phyloP scores from a whole-genome alignment of 2,797 vertebrate species.

The Coluber constrictor region DNA sequence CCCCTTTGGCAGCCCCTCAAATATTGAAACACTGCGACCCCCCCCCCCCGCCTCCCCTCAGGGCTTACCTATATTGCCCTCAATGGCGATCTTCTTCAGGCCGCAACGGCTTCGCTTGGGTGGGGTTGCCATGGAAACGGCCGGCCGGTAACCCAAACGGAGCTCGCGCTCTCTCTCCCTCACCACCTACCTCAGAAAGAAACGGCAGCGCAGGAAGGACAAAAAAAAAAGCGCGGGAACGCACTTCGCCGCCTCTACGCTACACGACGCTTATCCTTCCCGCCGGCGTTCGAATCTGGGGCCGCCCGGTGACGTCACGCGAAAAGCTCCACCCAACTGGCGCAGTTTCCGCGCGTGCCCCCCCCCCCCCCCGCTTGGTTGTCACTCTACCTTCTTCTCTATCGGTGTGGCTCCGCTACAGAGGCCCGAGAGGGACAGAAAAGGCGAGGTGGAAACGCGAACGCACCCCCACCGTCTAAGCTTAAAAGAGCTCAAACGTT shows the following conservation, averaged over 20 bases:
- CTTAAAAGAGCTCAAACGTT: not conserved
- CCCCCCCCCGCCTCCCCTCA: no score
- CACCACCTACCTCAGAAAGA: not conserved
- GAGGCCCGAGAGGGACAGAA: not conserved
- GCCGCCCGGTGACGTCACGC: not conserved
- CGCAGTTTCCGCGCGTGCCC: not conserved
- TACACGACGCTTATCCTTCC: no score
- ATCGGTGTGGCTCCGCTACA: not conserved
- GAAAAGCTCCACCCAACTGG: not conserved
- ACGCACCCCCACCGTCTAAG: accelerated
- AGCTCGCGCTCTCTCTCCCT: no score
- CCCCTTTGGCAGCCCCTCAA: no score
- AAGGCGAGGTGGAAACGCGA: accelerated
- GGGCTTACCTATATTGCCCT: constrained; percentile 90
- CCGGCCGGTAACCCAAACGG: accelerated
- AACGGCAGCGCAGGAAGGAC: not conserved
- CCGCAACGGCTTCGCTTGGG: constrained; percentile 75
- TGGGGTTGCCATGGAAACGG: constrained; percentile 71
- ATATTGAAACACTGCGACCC: no score
- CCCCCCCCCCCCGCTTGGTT: accelerated
- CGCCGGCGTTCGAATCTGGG: constrained; percentile 34
- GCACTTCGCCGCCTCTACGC: not conserved
- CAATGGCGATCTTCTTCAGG: constrained; percentile 82
- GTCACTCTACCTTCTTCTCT: accelerated
- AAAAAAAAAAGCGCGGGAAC: not conserved